Percentiles rank a stretch among this genome's conserved stretches.
These are phyloP conservation scores for Etheostoma cragini DNA, from an alignment of 2,113 vertebrate species.

Conservation along the genomic window DNA sequence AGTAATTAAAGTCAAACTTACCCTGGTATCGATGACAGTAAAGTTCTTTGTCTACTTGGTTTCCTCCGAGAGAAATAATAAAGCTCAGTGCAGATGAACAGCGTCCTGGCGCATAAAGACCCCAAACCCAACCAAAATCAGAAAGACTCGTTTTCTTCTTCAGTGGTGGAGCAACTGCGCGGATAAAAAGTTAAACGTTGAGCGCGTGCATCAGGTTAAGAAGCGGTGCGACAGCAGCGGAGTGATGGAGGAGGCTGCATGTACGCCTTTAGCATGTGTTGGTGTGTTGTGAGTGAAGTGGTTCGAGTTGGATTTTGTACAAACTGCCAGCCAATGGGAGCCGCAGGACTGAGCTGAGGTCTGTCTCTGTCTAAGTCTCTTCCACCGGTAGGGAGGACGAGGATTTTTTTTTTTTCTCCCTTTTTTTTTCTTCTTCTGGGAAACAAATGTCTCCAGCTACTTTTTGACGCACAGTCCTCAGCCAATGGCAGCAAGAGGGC, in stretches of 20 bases:
- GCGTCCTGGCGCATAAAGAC: constrained; percentile 56
- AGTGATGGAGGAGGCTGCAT: constrained; percentile 73
- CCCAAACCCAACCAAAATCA: constrained; percentile 28
- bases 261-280: constrained; percentile 80
- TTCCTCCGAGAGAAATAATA: constrained; percentile 61
- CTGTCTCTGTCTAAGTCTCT: constrained; percentile 81
- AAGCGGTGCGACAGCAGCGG: constrained; percentile 63
- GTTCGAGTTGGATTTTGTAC: constrained; percentile 85
- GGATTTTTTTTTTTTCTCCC: background rate
- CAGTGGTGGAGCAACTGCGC: constrained; percentile 28
- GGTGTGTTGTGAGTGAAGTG: constrained; percentile 81
- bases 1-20: constrained; percentile 42
- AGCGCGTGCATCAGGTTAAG: constrained; percentile 60
- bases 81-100: constrained; percentile 48
- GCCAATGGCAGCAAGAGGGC: constrained; percentile 94
- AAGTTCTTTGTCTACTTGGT: constrained; percentile 68
- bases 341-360: constrained; percentile 87
- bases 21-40: constrained; percentile 46
- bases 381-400: constrained; percentile 89
- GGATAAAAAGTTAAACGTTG: constrained; percentile 56
- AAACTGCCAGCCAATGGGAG: constrained; percentile 84
- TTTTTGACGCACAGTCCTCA: constrained; percentile 96
- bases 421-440: constrained; percentile 78
- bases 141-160: constrained; percentile 41
- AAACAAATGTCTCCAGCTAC: constrained; percentile 96